These are phyloP conservation scores for Plebejus anna DNA, from an alignment of 2,888 invertebrate species.

Conservation along the genomic window DNA sequence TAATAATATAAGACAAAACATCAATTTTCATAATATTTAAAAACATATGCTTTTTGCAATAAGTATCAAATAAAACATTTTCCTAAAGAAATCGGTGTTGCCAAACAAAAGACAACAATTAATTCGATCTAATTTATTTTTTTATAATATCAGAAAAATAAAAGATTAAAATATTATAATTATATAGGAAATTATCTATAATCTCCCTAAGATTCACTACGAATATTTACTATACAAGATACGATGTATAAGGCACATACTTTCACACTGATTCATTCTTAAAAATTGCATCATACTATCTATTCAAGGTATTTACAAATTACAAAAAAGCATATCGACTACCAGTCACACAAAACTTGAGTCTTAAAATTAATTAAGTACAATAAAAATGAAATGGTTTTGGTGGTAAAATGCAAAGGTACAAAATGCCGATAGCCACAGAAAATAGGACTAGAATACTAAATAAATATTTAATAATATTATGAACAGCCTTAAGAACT, in stretches of 20 bases:
- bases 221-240: constrained; percentile 27
- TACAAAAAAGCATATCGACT: constrained; percentile 23
- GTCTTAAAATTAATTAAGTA: constrained; percentile 37
- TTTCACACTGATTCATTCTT: not conserved
- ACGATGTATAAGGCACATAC: not conserved
- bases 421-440: constrained; percentile 5
- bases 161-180: not conserved
- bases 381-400: constrained; percentile 29
- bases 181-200: not conserved
- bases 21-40: not conserved
- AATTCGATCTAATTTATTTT: not conserved
- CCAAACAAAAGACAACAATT: not conserved
- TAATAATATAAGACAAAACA: constrained; percentile 19
- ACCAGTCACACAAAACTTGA: constrained; percentile 20
- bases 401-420: constrained; percentile 25
- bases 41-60: not conserved
- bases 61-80: not conserved
- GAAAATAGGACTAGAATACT: constrained; percentile 31
- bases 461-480: not conserved
- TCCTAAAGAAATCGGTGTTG: constrained; percentile 22
- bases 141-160: not conserved
- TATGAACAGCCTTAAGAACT: constrained; percentile 5
- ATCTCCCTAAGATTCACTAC: constrained; percentile 1
- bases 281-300: not conserved
- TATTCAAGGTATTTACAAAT: constrained; percentile 19